Evolutionary conservation across 1,140 invertebrate genomes (phyloP), one percentile per base, ranked within the genome.

Genomic region (Zaprionus camerounensis): DNA sequence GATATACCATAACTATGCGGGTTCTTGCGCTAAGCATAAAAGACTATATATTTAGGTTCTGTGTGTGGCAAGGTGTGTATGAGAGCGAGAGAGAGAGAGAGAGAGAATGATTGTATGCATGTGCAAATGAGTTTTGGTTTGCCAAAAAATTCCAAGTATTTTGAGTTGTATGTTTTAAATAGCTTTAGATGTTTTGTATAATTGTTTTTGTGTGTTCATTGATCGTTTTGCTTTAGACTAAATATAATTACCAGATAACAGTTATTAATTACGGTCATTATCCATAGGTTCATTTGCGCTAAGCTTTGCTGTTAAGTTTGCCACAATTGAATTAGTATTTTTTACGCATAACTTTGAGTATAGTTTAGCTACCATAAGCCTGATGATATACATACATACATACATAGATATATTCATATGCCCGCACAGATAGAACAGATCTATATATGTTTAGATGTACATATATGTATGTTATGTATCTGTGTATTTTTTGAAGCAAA

Each of bases 81-180:
- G 31, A 69, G 68, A 41, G 11, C 51, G 6, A 6, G 26, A 28
- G 5, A 28, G 5, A 28, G 28, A 28, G 28, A 28, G 20, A 64
- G 63, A 55, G 26, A 55, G 34, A 34, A 24, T 63, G 13, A 49
- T 12, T 38, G 36, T 68, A 28, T 28, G 31, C 53, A 70, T 61
- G 36, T 64, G 63, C 63, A 41, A 36, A 41, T 49, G 38, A 67
- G 9, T 51, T 73, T 78, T 7, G 24, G 46, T 70, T 76, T 76
- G 84, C 77, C 71, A 73, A 59, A 55, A 70, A 82, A 87, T 87
- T 87, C 84, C 81, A 87, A 81, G 84, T 84, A 90, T 90, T 84
- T 76, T 62, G 73, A 80, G 61, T 75, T 69, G 71, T 72, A 46
- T 71, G 49, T 67, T 57, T 70, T 49, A 38, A 49, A 38, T 63